Conservation (phyloP, 2,888 invertebrate genomes). For the Caenorhabditis wallacei region DNA sequence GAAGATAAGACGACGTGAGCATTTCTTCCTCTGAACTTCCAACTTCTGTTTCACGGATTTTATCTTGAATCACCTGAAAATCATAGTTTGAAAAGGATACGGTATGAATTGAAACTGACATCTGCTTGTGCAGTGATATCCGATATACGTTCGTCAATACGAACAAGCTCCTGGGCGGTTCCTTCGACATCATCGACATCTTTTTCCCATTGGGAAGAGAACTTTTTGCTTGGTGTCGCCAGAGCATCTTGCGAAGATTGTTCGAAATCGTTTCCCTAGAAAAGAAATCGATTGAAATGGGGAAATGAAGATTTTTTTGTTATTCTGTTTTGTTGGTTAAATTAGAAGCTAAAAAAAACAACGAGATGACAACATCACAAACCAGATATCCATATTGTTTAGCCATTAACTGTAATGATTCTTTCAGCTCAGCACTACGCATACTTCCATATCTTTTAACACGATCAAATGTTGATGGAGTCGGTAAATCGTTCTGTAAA, state of each 20-base stretch:
- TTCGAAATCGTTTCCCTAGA: conserved; percentile 39
- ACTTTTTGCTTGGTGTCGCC: conserved; percentile 70
- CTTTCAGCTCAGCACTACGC: conserved; percentile 78
- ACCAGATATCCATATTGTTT: conserved; percentile 70
- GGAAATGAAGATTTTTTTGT: conserved; percentile 2
- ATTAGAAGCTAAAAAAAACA: conserved; percentile 6
- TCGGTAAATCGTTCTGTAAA: conserved; percentile 47
- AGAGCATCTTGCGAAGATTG: conserved; percentile 47
- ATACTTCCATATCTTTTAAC: conserved; percentile 80
- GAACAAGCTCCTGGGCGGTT: conserved; percentile 64
- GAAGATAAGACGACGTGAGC: conserved; percentile 70
- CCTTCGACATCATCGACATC: conserved; percentile 73
- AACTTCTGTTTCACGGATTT: conserved; percentile 67
- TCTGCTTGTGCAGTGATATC: conserved; percentile 67
- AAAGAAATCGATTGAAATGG: neutral
- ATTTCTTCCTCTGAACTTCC: conserved; percentile 75
- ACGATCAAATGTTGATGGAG: conserved; percentile 71
- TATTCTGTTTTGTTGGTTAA: conserved; percentile 7
- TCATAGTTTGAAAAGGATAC: too few relatives aligned
- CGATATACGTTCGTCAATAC: conserved; percentile 62
- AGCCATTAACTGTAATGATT: conserved; percentile 74
- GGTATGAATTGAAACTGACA: too few relatives aligned
- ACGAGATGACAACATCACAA: conserved; percentile 51
- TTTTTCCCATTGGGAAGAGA: conserved; percentile 75
- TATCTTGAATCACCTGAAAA: conserved; percentile 59